phyloP scores from a whole-genome alignment of 2,888 invertebrate species.

The Lathronympha strigana region DNA sequence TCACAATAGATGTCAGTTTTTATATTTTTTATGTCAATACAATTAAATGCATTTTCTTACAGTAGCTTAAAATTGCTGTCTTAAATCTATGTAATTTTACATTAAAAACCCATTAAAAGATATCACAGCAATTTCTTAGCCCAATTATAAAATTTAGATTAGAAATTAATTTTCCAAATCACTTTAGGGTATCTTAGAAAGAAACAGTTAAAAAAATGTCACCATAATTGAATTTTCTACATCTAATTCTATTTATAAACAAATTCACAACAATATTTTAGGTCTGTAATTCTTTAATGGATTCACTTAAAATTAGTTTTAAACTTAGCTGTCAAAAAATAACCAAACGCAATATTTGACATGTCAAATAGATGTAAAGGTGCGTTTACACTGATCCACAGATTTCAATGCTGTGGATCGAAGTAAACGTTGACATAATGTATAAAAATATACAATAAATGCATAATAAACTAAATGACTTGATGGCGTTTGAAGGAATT shows the following conservation, averaged over 20 bases:
- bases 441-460: not conserved
- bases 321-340: constrained; percentile 31
- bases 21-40: not conserved
- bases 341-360: constrained; percentile 7
- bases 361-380: constrained; percentile 2
- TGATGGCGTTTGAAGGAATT: not conserved
- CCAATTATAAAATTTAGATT: constrained; percentile 22
- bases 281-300: constrained; percentile 10
- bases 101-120: constrained; percentile 44
- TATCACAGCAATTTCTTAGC: constrained; percentile 46
- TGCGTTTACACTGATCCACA: not conserved
- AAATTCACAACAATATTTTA: not conserved
- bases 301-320: constrained; percentile 9
- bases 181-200: not conserved
- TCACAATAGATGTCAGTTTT: not conserved
- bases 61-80: constrained; percentile 36
- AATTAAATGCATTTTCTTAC: constrained; percentile 17
- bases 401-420: not conserved
- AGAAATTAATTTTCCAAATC: not conserved
- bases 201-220: not conserved
- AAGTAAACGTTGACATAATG: not conserved
- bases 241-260: not conserved
- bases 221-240: not conserved
- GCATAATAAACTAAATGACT: constrained; percentile 4
- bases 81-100: constrained; percentile 35